These are phyloP conservation scores for Erebia ligea DNA, from an alignment of 2,888 invertebrate species.

Conservation along the genomic window DNA sequence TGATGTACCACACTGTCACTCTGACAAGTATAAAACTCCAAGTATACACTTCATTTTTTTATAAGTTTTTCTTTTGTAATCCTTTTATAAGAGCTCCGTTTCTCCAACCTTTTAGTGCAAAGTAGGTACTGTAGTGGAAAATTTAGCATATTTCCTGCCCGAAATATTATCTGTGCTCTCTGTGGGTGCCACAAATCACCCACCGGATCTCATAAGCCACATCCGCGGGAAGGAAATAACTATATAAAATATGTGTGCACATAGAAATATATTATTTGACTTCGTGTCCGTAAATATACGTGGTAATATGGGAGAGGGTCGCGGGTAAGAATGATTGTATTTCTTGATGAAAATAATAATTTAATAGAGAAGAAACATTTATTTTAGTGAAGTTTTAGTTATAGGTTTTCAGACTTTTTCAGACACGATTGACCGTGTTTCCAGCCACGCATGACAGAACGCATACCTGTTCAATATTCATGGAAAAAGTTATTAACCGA, in stretches of 20 bases:
- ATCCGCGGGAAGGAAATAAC: conserved; percentile 20
- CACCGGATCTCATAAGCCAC: conserved; percentile 75
- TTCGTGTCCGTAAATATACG: conserved; percentile 1
- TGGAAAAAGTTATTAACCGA: neutral
- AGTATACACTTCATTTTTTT: too few species aligned
- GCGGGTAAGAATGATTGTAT: neutral
- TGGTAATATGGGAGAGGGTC: neutral
- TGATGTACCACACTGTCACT: too few species aligned
- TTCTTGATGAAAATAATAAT: neutral
- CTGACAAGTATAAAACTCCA: too few species aligned
- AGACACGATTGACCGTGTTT: too few species aligned
- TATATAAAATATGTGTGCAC: conserved; percentile 8
- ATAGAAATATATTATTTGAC: conserved; percentile 13
- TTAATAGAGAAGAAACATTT: too few species aligned
- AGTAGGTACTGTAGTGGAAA: conserved; percentile 5
- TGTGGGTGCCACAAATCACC: conserved; percentile 80
- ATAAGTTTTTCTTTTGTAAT: too few species aligned
- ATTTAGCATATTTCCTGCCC: conserved; percentile 18
- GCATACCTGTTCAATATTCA: conserved; percentile 2
- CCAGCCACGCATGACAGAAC: too few species aligned
- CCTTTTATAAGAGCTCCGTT: neutral
- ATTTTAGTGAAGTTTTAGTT: too few species aligned
- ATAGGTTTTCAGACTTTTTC: too few species aligned
- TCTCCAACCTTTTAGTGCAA: neutral
- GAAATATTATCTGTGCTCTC: conserved; percentile 8